Percentiles rank a stretch among this genome's conserved stretches.
These are phyloP conservation scores for Mechanitis messenoides DNA, from an alignment of 2,888 invertebrate species.

Conservation along the genomic window DNA sequence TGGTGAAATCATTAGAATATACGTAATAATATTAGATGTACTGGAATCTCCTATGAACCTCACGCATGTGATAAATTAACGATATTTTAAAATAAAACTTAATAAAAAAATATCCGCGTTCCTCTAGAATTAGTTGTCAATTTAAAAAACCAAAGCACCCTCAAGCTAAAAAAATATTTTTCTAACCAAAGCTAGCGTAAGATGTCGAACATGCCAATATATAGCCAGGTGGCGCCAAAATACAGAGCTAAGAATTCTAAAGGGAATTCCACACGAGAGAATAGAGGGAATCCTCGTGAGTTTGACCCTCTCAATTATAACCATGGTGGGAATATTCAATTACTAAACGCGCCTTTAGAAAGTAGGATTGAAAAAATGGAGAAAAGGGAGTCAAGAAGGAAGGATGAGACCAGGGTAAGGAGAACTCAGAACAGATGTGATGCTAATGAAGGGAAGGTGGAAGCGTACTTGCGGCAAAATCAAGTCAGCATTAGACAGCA, in stretches of 20 bases:
- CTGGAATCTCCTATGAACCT: slow-evolving; percentile 36
- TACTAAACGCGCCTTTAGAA: slow-evolving; percentile 45
- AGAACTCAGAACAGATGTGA: slow-evolving; percentile 43
- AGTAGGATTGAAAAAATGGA: slow-evolving; percentile 48
- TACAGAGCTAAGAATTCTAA: slow-evolving; percentile 48
- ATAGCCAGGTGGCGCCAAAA: slow-evolving; percentile 71
- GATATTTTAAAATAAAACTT: slow-evolving; percentile 40
- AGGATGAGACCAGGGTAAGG: slow-evolving; percentile 44
- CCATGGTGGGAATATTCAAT: slow-evolving; percentile 67
- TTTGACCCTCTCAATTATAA: slow-evolving; percentile 81
- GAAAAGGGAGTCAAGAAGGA: slow-evolving; percentile 46
- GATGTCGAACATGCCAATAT: slow-evolving; percentile 74
- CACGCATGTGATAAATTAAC: slow-evolving; percentile 43
- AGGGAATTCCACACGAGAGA: slow-evolving; percentile 36
- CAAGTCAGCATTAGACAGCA: slow-evolving; percentile 70
- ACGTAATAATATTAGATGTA: slow-evolving; percentile 27
- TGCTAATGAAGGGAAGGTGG: slow-evolving; percentile 63
- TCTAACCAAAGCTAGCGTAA: slow-evolving; percentile 64
- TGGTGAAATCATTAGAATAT: background rate
- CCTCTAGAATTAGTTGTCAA: slow-evolving; percentile 62
- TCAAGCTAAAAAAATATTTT: slow-evolving; percentile 20
- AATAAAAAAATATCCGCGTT: slow-evolving; percentile 44
- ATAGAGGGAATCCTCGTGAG: slow-evolving; percentile 60
- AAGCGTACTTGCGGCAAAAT: slow-evolving; percentile 69
- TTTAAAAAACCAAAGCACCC: slow-evolving; percentile 58